Percentiles rank a stretch among this genome's conserved stretches.
These are phyloP conservation scores for Teleiodes luculella DNA, from an alignment of 2,888 invertebrate species.

Conservation along the genomic window DNA sequence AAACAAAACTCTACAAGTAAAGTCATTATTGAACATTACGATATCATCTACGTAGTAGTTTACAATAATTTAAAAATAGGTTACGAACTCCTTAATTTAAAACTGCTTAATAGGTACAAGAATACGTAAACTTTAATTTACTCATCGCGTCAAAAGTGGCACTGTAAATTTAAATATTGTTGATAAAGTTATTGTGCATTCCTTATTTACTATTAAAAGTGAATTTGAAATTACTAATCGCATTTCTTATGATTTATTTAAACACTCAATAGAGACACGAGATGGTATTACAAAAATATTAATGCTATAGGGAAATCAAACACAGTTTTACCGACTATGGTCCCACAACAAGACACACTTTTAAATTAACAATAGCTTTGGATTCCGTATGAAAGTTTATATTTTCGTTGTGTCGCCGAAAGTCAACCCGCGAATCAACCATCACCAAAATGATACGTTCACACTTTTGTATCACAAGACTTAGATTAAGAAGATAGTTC, in stretches of 20 bases:
- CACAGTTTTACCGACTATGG: slow-evolving; percentile 60
- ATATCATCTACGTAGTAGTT: slow-evolving; percentile 3
- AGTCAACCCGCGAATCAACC: slow-evolving; percentile 27
- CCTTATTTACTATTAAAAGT: slow-evolving; percentile 51
- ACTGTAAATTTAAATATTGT: slow-evolving; percentile 57
- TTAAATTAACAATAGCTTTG: slow-evolving; percentile 34
- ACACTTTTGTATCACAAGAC: slow-evolving; percentile 37
- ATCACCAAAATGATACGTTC: slow-evolving; percentile 29
- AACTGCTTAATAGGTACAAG: slow-evolving; percentile 39
- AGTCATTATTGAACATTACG: slow-evolving; percentile 41
- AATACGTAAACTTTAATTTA: slow-evolving; percentile 27
- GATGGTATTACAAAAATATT: slow-evolving; percentile 49
- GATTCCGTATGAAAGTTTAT: slow-evolving; percentile 42
- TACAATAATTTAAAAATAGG: slow-evolving; percentile 29
- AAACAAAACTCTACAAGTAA: slow-evolving; percentile 34
- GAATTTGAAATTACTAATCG: slow-evolving; percentile 42
- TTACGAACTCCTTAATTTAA: slow-evolving; percentile 46
- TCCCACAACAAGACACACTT: slow-evolving; percentile 65
- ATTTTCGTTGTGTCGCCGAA: slow-evolving; percentile 47
- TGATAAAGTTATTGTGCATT: slow-evolving; percentile 63
- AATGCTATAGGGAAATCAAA: slow-evolving; percentile 45
- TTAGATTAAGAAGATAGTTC: slow-evolving; percentile 35
- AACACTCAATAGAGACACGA: slow-evolving; percentile 51
- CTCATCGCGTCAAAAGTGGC: slow-evolving; percentile 59
- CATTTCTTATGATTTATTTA: slow-evolving; percentile 27